Conservation (phyloP, 1,140 invertebrate genomes). For the Trichomalopsis sarcophagae region DNA sequence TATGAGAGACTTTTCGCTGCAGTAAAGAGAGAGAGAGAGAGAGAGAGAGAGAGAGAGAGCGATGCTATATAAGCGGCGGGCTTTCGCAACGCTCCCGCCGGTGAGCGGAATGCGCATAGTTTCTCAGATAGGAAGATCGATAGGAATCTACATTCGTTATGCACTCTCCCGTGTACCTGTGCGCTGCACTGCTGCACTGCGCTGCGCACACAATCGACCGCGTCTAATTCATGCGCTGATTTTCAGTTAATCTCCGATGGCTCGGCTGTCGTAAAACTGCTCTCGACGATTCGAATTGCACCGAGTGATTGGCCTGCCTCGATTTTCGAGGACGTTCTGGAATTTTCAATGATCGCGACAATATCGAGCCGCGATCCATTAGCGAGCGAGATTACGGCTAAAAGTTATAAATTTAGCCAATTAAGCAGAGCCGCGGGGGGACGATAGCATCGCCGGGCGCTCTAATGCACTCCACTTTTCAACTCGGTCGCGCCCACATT, state of each 20-base stretch:
- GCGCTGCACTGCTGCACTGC: neutral
- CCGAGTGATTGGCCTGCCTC: neutral
- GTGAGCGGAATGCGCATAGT: slow-evolving; percentile 26
- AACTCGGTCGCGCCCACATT: neutral
- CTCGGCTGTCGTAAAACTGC: neutral
- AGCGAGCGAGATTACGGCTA: neutral
- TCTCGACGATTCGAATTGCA: neutral
- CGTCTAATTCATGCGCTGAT: slow-evolving; percentile 7
- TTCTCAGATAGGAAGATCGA: slow-evolving; percentile 40
- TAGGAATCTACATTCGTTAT: slow-evolving; percentile 18
- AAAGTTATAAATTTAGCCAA: slow-evolving; percentile 14
- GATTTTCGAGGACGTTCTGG: no score
- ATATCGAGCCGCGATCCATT: neutral
- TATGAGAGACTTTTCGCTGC: neutral
- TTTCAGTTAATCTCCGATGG: neutral
- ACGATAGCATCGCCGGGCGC: neutral
- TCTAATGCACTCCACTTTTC: slow-evolving; percentile 11
- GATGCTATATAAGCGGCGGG: neutral
- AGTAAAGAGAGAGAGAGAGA: neutral
- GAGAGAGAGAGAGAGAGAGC: neutral
- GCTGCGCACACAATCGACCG: neutral
- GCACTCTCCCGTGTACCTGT: neutral
- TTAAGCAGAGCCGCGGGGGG: neutral
- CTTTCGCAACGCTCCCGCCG: neutral
- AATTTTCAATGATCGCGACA: no score